Percentiles rank a stretch among this genome's conserved stretches.
Evolutionary conservation across 2,797 vertebrate genomes (phyloP).

Genomic region (Pelochelys cantorii): DNA sequence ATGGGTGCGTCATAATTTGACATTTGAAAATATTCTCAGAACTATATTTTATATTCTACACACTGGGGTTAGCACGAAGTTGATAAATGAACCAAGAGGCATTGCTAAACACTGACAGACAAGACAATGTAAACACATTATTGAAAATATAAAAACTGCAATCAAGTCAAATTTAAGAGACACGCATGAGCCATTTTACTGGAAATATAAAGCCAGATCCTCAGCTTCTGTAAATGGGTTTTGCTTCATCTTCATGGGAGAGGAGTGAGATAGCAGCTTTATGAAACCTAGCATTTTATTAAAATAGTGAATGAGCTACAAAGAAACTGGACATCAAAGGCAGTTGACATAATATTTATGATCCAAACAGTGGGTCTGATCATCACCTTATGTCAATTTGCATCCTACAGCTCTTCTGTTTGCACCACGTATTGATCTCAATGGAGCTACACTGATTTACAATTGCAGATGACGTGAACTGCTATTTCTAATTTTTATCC

Average conservation of each 20-base stretch:
- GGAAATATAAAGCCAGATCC: neutral
- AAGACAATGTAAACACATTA: neutral
- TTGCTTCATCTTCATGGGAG: neutral
- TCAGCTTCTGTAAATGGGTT: neutral
- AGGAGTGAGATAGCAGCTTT: neutral
- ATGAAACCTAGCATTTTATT: neutral
- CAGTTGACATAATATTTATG: neutral
- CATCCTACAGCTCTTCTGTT: neutral
- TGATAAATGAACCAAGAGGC: neutral
- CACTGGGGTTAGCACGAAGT: neutral
- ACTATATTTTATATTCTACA: neutral
- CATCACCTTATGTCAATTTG: neutral
- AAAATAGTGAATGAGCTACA: neutral
- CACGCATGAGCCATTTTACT: fast-evolving
- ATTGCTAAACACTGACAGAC: neutral
- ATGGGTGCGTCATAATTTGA: neutral
- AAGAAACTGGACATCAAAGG: neutral
- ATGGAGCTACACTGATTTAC: neutral
- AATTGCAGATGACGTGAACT: neutral
- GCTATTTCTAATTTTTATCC: neutral
- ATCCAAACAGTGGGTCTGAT: neutral
- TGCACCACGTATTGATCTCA: neutral
- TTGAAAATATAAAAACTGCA: neutral
- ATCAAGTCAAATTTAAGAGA: neutral
- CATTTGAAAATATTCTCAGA: neutral